Evolutionary conservation across 1,140 invertebrate genomes (phyloP), one percentile per base, ranked within the genome.

Genomic region (Trichonephila clavipes): DNA sequence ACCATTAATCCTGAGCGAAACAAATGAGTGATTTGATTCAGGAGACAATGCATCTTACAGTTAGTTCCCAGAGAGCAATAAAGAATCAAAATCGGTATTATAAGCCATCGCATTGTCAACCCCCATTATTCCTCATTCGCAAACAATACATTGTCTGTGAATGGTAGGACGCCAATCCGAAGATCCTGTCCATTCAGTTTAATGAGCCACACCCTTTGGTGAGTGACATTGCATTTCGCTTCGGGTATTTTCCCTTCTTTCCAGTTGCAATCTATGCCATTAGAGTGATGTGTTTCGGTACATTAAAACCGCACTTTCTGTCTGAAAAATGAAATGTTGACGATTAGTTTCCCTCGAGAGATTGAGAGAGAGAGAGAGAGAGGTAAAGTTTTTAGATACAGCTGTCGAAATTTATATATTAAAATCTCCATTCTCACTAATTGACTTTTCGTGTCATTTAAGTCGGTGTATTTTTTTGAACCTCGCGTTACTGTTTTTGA

Each of bases 151-250:
- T 77, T 21, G 21, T 51, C 51, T 51, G 4, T 8, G 51, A 51
- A 51, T 51, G 10, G 51, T 10, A 51, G 51, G 51, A 51, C 51
- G 51, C 51, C 51, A 51, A 51, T 24, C 72, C 82, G 44, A 51
- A 83, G 82, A 21, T 83, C 44, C 82, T 83, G 82, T 83, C 82
- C 82, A 58, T 83, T 83, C 82, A 83, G 82, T 51, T 59, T 28
- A 58, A 51, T 58, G 51, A 19, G 51, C 44, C 82, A 83, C 82
- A 83, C 82, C 82, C 82, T 83, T 14, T 77, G 16, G 72, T 77
- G 72, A 77, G 72, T 77, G 72, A 77, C 72, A 77, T 40, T 34
- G 72, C 72, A 28, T 34, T 77, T 77, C 28, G 72, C 72, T 34
- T 34, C 34, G 34, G 28, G 28, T 16, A 18, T 34, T 77, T 28